Conservation (phyloP, 2,888 invertebrate genomes). For the Diaphora mendica region DNA sequence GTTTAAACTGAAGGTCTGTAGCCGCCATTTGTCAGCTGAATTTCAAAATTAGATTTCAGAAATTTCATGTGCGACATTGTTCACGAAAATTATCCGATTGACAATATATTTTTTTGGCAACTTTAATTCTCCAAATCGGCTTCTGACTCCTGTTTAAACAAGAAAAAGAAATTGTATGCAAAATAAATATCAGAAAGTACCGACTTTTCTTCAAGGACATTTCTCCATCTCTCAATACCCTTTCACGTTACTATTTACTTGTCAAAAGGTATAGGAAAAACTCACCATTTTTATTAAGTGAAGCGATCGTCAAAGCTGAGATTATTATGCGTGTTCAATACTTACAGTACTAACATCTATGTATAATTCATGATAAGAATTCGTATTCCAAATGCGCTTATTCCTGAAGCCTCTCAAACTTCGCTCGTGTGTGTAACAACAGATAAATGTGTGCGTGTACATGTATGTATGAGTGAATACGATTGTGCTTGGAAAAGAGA, state of each 20-base stretch:
- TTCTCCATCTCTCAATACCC: background rate
- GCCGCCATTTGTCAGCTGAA: too few relatives aligned
- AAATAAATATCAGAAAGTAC: background rate
- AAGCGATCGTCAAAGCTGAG: constrained; percentile 12
- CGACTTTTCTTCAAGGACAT: background rate
- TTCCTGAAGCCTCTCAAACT: constrained; percentile 13
- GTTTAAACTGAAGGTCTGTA: too few relatives aligned
- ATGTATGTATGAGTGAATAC: background rate
- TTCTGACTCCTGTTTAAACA: background rate
- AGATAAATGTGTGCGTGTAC: background rate
- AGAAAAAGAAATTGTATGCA: background rate
- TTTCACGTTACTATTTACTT: background rate
- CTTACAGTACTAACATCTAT: constrained; percentile 23
- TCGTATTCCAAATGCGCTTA: constrained; percentile 34
- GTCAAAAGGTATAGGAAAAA: background rate
- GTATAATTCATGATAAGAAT: constrained; percentile 28
- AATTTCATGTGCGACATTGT: too few relatives aligned
- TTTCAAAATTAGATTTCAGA: too few relatives aligned
- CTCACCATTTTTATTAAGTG: constrained; percentile 5
- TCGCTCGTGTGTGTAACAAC: constrained; percentile 8
- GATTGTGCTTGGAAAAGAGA: background rate
- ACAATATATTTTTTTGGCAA: background rate
- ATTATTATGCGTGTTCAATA: constrained; percentile 32
- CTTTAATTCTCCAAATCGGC: background rate
- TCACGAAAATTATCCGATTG: background rate